Evolutionary conservation across 2,797 vertebrate species (phyloP).

Genomic region (Glyptemys insculpta): DNA sequence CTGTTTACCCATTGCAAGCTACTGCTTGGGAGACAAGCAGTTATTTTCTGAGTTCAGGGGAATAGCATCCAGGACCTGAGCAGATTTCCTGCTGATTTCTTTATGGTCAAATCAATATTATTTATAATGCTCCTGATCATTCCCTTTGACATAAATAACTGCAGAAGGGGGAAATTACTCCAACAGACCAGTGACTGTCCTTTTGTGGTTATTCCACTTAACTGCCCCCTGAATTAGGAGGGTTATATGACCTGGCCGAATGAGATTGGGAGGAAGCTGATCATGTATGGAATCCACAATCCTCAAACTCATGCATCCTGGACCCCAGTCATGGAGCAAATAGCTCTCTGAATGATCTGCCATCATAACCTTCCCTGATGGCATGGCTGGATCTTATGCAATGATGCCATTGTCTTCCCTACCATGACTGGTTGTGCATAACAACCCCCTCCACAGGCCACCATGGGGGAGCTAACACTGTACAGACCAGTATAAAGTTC

Average conservation of each 20-base stretch:
- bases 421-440: not conserved
- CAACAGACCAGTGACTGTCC: conserved; percentile 7
- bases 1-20: not conserved
- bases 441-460: not conserved
- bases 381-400: not conserved
- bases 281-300: not conserved
- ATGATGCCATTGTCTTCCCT: not conserved
- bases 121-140: conserved; percentile 37
- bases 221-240: conserved; percentile 3
- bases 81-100: conserved; percentile 55
- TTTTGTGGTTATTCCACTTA: not conserved
- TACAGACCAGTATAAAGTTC: not conserved
- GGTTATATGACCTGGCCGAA: not conserved
- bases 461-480: not conserved
- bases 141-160: conserved; percentile 19
- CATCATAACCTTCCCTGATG: not conserved
- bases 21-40: conserved; percentile 32
- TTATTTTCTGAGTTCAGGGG: not conserved
- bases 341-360: not conserved
- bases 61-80: conserved; percentile 12
- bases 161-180: not conserved
- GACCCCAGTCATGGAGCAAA: not conserved
- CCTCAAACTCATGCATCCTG: not conserved
- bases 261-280: not conserved
- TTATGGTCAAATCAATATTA: conserved; percentile 52